Evolutionary conservation across 2,797 vertebrate species (phyloP).

Genomic region (Poeciliopsis paucimaculata): DNA sequence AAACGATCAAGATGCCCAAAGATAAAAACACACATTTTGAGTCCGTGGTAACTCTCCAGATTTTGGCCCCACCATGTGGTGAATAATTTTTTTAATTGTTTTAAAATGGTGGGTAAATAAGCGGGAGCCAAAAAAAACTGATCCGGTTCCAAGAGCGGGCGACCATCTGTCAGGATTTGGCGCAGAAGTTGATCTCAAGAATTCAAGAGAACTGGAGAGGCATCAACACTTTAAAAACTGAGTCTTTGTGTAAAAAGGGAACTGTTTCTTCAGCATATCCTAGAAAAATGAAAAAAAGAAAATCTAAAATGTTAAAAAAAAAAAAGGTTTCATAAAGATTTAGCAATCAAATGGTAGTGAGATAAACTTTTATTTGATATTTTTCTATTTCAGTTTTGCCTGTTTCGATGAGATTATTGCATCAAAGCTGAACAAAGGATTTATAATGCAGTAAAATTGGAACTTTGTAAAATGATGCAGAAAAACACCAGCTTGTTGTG

Average conservation of each 20-base stretch:
- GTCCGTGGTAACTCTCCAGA: background rate
- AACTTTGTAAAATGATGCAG: background rate
- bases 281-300: background rate
- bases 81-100: background rate
- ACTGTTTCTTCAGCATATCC: background rate
- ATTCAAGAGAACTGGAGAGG: background rate
- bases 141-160: background rate
- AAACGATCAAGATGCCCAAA: background rate
- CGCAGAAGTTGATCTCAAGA: background rate
- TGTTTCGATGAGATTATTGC: background rate
- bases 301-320: background rate
- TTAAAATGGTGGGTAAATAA: background rate
- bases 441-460: background rate
- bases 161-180: background rate
- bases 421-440: background rate
- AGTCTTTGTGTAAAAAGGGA: background rate
- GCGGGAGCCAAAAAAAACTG: background rate
- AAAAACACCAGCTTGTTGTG: conserved; percentile 10
- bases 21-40: background rate
- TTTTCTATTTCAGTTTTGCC: background rate
- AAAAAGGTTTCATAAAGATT: background rate
- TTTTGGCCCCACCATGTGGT: background rate
- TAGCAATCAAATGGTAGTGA: no score
- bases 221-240: background rate
- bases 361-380: background rate